Percentiles rank a stretch among this genome's conserved stretches.
Conservation (phyloP, 1,140 invertebrate species). For the Carposina sasakii region DNA sequence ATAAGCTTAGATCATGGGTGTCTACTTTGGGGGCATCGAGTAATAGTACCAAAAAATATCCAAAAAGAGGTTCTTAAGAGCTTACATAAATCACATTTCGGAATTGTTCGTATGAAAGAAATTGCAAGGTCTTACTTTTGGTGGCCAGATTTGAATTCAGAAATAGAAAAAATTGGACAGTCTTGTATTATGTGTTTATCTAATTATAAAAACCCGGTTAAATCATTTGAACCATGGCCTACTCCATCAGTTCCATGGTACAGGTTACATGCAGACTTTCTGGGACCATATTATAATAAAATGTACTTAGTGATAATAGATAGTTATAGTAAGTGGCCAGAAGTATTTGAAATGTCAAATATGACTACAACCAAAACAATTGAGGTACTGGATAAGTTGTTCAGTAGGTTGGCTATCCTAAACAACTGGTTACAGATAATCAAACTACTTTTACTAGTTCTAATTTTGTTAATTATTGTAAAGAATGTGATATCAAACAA, state of each 20-base stretch:
- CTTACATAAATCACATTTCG: too few relatives aligned
- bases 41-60: too few relatives aligned
- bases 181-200: too few relatives aligned
- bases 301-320: constrained; percentile 39
- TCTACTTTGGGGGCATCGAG: too few relatives aligned
- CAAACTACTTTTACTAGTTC: constrained; percentile 14
- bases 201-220: too few relatives aligned
- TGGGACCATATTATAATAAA: constrained; percentile 30
- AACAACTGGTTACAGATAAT: constrained; percentile 19
- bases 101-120: too few relatives aligned
- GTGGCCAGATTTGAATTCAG: too few relatives aligned
- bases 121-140: too few relatives aligned
- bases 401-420: constrained; percentile 13
- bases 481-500: constrained; percentile 31
- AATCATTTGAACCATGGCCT: constrained; percentile 35
- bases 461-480: constrained; percentile 22
- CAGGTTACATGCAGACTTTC: constrained; percentile 37
- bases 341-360: constrained; percentile 26
- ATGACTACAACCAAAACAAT: constrained; percentile 22
- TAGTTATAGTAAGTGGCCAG: constrained; percentile 35
- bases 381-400: constrained; percentile 22
- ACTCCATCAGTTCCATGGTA: constrained; percentile 26
- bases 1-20: too few relatives aligned
- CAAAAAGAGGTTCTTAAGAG: too few relatives aligned
- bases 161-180: too few relatives aligned